These are phyloP conservation scores for Tragelaphus buxtoni DNA, from an alignment of 2,113 vertebrate species.

Conservation along the genomic window DNA sequence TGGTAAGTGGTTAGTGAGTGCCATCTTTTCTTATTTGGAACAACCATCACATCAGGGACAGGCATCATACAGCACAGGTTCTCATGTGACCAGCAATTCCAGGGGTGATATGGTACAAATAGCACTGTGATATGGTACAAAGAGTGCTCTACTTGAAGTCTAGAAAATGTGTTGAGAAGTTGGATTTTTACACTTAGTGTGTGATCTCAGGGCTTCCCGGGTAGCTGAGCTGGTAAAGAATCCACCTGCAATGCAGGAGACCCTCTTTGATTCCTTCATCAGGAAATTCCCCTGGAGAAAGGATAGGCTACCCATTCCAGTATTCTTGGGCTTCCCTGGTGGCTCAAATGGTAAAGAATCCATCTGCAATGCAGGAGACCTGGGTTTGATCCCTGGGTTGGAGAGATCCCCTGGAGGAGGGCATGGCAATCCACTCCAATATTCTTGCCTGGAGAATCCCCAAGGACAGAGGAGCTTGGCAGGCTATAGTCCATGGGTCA, in stretches of 20 bases:
- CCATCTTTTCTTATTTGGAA: neutral
- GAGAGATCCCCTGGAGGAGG: neutral
- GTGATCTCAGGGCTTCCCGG: neutral
- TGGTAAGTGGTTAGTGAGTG: neutral
- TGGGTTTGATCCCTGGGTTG: neutral
- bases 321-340: neutral
- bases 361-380: neutral
- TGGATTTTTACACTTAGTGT: neutral
- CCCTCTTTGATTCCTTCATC: neutral
- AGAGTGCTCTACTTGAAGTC: neutral
- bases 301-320: neutral
- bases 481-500: neutral
- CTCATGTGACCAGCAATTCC: neutral
- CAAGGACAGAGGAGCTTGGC: neutral
- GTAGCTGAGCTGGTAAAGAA: neutral
- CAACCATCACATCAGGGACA: neutral
- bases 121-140: neutral
- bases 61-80: accelerated
- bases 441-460: neutral
- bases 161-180: neutral
- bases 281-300: neutral
- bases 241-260: neutral
- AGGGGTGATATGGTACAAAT: neutral
- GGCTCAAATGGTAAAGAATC: neutral
- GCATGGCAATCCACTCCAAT: neutral